Percentiles rank a stretch among this genome's conserved stretches.
These are phyloP conservation scores for Lasioglossum vierecki DNA, from an alignment of 2,888 invertebrate genomes.

Conservation along the genomic window DNA sequence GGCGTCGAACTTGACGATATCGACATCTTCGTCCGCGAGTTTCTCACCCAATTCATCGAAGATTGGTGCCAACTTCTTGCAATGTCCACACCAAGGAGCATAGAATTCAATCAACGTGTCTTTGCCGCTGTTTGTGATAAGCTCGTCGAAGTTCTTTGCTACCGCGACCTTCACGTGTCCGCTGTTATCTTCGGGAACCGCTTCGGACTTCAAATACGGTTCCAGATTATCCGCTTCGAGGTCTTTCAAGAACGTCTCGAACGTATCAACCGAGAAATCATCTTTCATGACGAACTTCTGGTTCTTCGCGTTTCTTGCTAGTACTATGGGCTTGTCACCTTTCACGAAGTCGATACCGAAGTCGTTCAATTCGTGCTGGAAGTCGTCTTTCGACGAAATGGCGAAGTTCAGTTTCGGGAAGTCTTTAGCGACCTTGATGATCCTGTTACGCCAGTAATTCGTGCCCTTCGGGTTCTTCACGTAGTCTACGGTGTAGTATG, in stretches of 20 bases:
- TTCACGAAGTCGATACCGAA: slow-evolving; percentile 95
- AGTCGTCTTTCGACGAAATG: slow-evolving; percentile 96
- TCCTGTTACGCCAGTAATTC: slow-evolving; percentile 99
- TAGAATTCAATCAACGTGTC: slow-evolving; percentile 99
- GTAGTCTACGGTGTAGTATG: slow-evolving; percentile 97
- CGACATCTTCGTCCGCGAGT: slow-evolving; percentile 93
- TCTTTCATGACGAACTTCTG: slow-evolving; percentile 95
- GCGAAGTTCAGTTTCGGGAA: slow-evolving; percentile 92
- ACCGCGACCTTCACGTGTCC: slow-evolving; percentile 95
- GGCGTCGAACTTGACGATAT: slow-evolving; percentile 98
- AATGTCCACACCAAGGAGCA: slow-evolving; percentile 99
- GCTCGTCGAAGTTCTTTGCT: slow-evolving; percentile 97
- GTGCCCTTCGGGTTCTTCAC: slow-evolving; percentile 98
- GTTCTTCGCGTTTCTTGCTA: slow-evolving; percentile 92
- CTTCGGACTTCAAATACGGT: slow-evolving; percentile 97
- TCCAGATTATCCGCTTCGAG: slow-evolving; percentile 93
- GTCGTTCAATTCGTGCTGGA: slow-evolving; percentile 97
- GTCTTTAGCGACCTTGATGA: slow-evolving; percentile 94
- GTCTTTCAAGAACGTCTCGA: slow-evolving; percentile 94
- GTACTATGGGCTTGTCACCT: slow-evolving; percentile 95
- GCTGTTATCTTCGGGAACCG: slow-evolving; percentile 93
- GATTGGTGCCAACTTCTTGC: slow-evolving; percentile 96
- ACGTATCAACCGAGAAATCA: slow-evolving; percentile 95
- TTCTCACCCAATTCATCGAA: slow-evolving; percentile 97
- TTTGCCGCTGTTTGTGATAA: slow-evolving; percentile 94